Evolutionary conservation across 2,888 invertebrate genomes (phyloP), one percentile per base, ranked within the genome.

Genomic region (Rhagonycha lutea): DNA sequence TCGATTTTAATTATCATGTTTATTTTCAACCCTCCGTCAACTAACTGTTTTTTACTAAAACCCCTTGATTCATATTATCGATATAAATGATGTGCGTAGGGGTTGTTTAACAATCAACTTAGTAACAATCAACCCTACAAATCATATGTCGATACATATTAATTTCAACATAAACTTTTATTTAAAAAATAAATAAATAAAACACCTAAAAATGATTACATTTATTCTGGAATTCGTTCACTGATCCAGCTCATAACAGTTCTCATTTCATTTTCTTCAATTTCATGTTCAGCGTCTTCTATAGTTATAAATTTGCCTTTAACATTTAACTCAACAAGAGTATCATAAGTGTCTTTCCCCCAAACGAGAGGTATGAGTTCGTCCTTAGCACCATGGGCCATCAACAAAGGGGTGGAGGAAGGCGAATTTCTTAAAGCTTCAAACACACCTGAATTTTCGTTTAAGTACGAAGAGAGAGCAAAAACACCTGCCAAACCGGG

Each of bases 381-480:
- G 83, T 96, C 96, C 11, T 83, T 83, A 70, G 90, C 89, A 0
- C 94, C 94, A 84, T 94, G 94, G 78, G 91, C 89, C 89, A 92
- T 92, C 12, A 92, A 89, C 28, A 94, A 86, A 2, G 92, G 91
- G 24, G 93, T 92, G 79, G 81, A 78, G 74, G 62, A 71, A 68
- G 14, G 80, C 83, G 84, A 76, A 83, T 84, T 23, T 88, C 79
- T 18, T 8, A 88, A 79, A 80, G 92, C 91, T 82, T 93, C 88
- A 84, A 92, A 96, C 3, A 96, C 92, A 24, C 89, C 83, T 0
- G 96, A 96, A 69, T 92, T 90, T 0, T 86, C 83, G 74, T 94
- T 94, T 0, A 96, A 88, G 84, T 96, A 96, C 7, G 94, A 92
- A 11, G 96, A 95, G 75, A 95, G 90, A 0, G 91, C 92, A 87